Conservation (phyloP, 2,888 invertebrate species). For the Galerucella calmariensis region DNA sequence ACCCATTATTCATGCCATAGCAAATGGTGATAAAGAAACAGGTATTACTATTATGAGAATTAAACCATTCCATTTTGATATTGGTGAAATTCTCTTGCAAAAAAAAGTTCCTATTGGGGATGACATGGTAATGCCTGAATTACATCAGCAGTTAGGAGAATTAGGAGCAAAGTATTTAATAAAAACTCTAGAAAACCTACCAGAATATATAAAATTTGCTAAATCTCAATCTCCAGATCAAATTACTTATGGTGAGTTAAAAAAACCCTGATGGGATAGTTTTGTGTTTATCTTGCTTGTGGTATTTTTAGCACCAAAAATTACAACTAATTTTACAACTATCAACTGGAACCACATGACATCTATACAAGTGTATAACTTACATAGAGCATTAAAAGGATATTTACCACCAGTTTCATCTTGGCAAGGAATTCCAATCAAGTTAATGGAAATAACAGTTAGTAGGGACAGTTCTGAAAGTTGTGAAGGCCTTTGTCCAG, state of each 20-base stretch:
- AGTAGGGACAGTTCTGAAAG: slow-evolving; percentile 25
- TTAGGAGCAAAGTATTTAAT: slow-evolving; percentile 77
- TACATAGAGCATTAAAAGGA: slow-evolving; percentile 76
- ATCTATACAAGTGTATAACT: slow-evolving; percentile 75
- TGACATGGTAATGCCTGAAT: slow-evolving; percentile 73
- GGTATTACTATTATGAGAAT: slow-evolving; percentile 92
- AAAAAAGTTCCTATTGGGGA: slow-evolving; percentile 68
- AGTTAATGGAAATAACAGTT: slow-evolving; percentile 68
- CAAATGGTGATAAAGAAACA: slow-evolving; percentile 82
- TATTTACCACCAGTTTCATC: slow-evolving; percentile 72
- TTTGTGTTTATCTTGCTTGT: neutral
- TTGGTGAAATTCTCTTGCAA: slow-evolving; percentile 78
- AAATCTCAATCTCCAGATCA: slow-evolving; percentile 71
- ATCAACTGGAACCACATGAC: slow-evolving; percentile 76
- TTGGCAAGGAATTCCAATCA: slow-evolving; percentile 72
- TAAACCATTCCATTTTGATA: slow-evolving; percentile 82
- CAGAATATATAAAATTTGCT: slow-evolving; percentile 69
- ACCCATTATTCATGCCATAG: slow-evolving; percentile 86
- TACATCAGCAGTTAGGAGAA: slow-evolving; percentile 73
- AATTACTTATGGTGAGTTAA: slow-evolving; percentile 76
- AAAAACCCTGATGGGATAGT: neutral
- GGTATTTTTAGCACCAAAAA: slow-evolving; percentile 75
- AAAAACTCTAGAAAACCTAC: slow-evolving; percentile 71
- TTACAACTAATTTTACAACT: slow-evolving; percentile 70
- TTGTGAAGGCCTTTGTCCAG: slow-evolving; percentile 61